Percentiles rank a stretch among this genome's conserved stretches.
phyloP scores from a whole-genome alignment of 2,797 vertebrate species.

The Centropyge bicolor region DNA sequence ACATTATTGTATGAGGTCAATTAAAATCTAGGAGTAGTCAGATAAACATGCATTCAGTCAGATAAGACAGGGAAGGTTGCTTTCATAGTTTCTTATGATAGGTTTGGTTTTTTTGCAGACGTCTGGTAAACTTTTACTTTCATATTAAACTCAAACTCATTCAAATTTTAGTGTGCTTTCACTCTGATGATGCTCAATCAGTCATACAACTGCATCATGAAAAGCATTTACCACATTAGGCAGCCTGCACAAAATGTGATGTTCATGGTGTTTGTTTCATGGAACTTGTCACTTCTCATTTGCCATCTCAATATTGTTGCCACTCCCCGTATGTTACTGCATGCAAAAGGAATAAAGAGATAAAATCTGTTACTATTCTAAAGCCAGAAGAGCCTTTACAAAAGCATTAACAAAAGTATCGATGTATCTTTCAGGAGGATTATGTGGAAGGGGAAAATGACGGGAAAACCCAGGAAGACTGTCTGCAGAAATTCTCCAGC shows the following conservation, averaged over 20 bases:
- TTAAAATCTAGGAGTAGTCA: not conserved
- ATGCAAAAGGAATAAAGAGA: not conserved
- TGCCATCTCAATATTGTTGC: not conserved
- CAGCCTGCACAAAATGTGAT: not conserved
- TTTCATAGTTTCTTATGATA: not conserved
- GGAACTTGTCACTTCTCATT: not conserved
- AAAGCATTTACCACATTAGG: not conserved
- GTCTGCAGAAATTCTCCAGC: slow-evolving; percentile 94
- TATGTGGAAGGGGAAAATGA: slow-evolving; percentile 92
- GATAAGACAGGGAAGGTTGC: not conserved
- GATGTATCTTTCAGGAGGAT: slow-evolving; percentile 84
- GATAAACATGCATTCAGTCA: not conserved
- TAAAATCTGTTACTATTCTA: not conserved
- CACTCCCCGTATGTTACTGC: not conserved
- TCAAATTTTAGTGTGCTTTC: not conserved
- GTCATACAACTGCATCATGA: not conserved
- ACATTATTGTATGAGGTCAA: too few relatives aligned
- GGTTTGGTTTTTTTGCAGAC: not conserved
- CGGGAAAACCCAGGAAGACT: slow-evolving; percentile 94
- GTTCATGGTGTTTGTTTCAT: not conserved
- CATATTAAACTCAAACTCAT: not conserved
- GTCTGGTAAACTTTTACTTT: not conserved
- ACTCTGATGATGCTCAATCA: not conserved
- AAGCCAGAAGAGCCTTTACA: not conserved
- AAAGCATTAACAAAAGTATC: not conserved